Evolutionary conservation across 30 jellyfish, hydroid and myxozoan species (phyloP).

Genomic region (Pelagia noctiluca): DNA sequence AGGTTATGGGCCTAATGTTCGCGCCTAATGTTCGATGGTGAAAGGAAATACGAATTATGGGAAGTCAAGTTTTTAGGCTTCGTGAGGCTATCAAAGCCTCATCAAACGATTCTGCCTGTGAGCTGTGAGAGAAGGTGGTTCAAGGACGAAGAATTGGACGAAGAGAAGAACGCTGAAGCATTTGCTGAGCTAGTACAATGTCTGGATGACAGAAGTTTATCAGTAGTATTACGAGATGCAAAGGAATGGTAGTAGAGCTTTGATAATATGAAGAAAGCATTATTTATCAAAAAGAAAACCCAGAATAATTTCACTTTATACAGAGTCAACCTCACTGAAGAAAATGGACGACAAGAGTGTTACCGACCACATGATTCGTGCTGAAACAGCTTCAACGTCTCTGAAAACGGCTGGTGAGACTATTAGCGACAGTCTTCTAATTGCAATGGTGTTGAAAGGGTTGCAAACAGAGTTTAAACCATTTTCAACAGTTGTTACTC

Average conservation of each 20-base stretch:
- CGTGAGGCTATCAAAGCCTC: constrained; percentile 47
- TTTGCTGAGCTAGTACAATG: constrained; percentile 71
- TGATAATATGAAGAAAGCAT: constrained; percentile 47
- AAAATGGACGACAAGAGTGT: constrained; percentile 49
- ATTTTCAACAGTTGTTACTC: constrained; percentile 31
- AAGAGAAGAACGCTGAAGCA: constrained; percentile 54
- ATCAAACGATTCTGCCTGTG: constrained; percentile 48
- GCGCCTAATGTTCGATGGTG: constrained; percentile 65
- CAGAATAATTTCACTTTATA: constrained; percentile 55
- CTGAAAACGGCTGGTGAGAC: constrained; percentile 66
- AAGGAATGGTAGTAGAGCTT: constrained; percentile 58
- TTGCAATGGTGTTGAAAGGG: constrained; percentile 72
- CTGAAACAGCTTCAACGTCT: constrained; percentile 65
- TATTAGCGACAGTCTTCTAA: constrained; percentile 36
- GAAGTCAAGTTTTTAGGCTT: constrained; percentile 59
- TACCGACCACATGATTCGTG: constrained; percentile 59
- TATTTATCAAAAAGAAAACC: constrained; percentile 69
- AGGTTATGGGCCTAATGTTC: constrained; percentile 75
- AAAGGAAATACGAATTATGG: constrained; percentile 55
- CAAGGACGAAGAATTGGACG: constrained; percentile 46
- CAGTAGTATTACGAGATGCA: constrained; percentile 67
- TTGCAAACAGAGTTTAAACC: constrained; percentile 50
- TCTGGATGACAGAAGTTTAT: constrained; percentile 61
- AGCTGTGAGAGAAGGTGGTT: too few relatives aligned
- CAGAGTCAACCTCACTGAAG: constrained; percentile 42